Conservation (phyloP, 2,113 vertebrate species). For the Ptyas mucosa region DNA sequence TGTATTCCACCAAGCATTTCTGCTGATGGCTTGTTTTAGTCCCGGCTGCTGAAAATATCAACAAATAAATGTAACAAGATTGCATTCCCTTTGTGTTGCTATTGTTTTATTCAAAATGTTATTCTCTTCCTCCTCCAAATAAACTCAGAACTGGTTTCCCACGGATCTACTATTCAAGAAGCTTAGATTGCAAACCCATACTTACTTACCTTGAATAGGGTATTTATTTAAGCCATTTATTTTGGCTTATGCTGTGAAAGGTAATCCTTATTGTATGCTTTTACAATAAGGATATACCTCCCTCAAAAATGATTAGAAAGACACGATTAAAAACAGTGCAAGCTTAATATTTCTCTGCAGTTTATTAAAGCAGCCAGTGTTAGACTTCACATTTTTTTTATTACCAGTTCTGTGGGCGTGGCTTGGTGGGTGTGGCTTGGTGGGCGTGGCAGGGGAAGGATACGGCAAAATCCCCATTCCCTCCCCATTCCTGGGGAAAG, state of each 20-base stretch:
- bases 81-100: neutral
- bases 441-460: too few relatives aligned
- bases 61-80: neutral
- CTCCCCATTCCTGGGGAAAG: too few relatives aligned
- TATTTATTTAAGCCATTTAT: neutral
- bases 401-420: too few relatives aligned
- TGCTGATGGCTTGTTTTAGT: slow-evolving; percentile 9
- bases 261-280: neutral
- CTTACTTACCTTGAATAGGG: neutral
- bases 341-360: neutral
- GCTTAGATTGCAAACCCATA: neutral
- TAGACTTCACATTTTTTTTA: too few relatives aligned
- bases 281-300: neutral
- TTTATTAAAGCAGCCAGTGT: neutral
- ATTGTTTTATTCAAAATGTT: slow-evolving; percentile 16
- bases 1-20: slow-evolving; percentile 34
- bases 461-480: too few relatives aligned
- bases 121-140: neutral
- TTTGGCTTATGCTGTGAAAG: neutral
- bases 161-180: neutral
- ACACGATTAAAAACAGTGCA: neutral
- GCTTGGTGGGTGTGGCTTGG: too few relatives aligned
- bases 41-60: slow-evolving; percentile 37
- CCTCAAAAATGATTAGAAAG: neutral
- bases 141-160: neutral